Evolutionary conservation across 1,140 invertebrate genomes (phyloP), one percentile per base, ranked within the genome.

Genomic region (Leptestheria dahalacensis): DNA sequence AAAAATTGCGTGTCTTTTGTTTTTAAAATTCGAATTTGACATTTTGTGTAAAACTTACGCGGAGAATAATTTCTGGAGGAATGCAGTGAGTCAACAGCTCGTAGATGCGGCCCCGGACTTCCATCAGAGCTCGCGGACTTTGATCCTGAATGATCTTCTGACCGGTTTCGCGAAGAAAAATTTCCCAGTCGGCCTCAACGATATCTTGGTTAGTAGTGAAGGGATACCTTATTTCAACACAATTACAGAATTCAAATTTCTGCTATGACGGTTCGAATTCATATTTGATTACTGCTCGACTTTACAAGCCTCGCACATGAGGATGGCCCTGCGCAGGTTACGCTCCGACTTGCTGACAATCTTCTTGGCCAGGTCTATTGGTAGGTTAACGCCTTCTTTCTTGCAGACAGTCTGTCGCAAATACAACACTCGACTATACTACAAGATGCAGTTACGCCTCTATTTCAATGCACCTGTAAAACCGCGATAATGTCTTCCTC

Each of bases 11-110:
- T 24, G 10, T 23, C 24, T 41, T 24, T 48, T 23, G 23, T 53
- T 47, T 20, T 54, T 10, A 24, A 10, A 21, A 23, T 3, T 15
- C 47, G 10, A 11, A 51, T n/a, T 51, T 51, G 23, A 23, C n/a
- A n/a, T n/a, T n/a, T n/a, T n/a, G n/a, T 15, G 12, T 20, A 29
- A 11, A 33, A 57, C 25, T 69, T 67, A 80, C 79, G 71, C 84
- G 84, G 71, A 99, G 97, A 63, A 99, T 96, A 20, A 95, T 75
- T 70, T 95, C 88, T 1, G 86, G 78, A 0, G 96, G 95, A 65
- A 99, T 94, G 12, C 89, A 89, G 73, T 97, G 94, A 15, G 84
- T 86, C 2, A 98, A 75, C 12, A 99, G 73, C 69, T 99, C 94
- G 75, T 97, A 99, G 1, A 99, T 74, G 65, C 90, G 80, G 46